Base-by-base conservation (phyloP, 2,797 vertebrate genomes). In the Megaceryle alcyon region DNA sequence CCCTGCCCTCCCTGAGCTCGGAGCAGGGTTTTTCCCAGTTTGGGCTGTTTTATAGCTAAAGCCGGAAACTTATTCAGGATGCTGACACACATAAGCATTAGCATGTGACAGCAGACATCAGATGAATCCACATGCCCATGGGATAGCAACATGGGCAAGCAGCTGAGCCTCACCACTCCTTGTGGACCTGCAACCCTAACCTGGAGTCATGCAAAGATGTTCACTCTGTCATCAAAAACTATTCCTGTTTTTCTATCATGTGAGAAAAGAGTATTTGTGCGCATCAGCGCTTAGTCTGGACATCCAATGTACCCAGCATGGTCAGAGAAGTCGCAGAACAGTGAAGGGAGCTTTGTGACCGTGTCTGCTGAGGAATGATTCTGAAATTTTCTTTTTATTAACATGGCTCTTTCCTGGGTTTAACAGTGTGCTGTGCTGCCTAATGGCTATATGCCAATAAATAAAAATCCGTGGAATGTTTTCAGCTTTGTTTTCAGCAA, bases 271-370 rank as follows among this genome's bases (percentile, higher is more conserved):
- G 3, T 25, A 10, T 60, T 61, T 35, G 33, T 4, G 29, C 28
- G n/a, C 12, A 6, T n/a, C n/a, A 56, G 26, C 4, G 14, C 56
- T n/a, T 21, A 8, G 65, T 23, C 51, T 29, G 7, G 17, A 23
- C 2, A 0, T 59, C 44, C 15, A 9, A 0, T 1, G 0, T 6
- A 7, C 20, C 7, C 35, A 9, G 57, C 33, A 22, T 78, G 65
- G 29, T 6, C 64, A 37, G 53, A 65, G 53, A 46, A 68, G 39
- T n/a, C 23, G 28, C 57, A 63, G 56, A 44, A 14, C 35, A 70
- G 41, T 5, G 3, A 57, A 43, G 25, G 35, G 20, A 88, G 31
- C 41, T 82, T 49, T 37, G 22, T 20, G 20, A 15, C 3, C 4
- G 3, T 3, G 51, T 69, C 60, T 2, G 2, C 31, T 14, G 26